phyloP scores from a whole-genome alignment of 1,140 invertebrate genomes.

The Marisa cornuarietis region DNA sequence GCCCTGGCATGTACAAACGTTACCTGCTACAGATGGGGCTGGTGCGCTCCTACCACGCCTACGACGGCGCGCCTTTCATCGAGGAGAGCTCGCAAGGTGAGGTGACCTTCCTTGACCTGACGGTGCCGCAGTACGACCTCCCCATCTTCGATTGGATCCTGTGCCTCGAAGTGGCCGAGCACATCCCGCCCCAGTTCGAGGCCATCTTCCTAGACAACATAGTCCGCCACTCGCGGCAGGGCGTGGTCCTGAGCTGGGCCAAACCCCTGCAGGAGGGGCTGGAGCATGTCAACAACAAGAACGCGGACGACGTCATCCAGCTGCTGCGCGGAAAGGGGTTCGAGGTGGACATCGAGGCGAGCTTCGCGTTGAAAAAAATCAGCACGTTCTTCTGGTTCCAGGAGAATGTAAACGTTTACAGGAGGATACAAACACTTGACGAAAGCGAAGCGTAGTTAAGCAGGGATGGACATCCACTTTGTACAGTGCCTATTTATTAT shows the following conservation, averaged over 20 bases:
- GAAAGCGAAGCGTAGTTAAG: background rate
- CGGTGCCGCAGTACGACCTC: slow-evolving; percentile 33
- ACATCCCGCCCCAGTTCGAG: slow-evolving; percentile 29
- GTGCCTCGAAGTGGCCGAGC: slow-evolving; percentile 36
- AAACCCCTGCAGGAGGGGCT: slow-evolving; percentile 27
- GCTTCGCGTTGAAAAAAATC: slow-evolving; percentile 21
- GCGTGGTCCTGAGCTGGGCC: slow-evolving; percentile 36
- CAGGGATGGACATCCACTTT: too few species aligned
- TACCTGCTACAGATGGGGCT: slow-evolving; percentile 1
- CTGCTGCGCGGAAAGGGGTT: slow-evolving; percentile 32
- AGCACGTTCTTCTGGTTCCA: slow-evolving; percentile 29
- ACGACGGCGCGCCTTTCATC: slow-evolving; percentile 33
- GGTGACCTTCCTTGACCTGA: slow-evolving; percentile 31
- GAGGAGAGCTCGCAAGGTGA: slow-evolving; percentile 29
- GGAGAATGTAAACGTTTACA: slow-evolving; percentile 35
- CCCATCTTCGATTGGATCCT: slow-evolving; percentile 37
- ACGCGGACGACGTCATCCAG: slow-evolving; percentile 25
- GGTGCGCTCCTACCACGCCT: slow-evolving; percentile 27
- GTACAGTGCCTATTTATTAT: too few species aligned
- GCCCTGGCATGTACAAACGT: slow-evolving; percentile 31
- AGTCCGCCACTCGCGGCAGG: slow-evolving; percentile 30
- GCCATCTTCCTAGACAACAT: slow-evolving; percentile 31
- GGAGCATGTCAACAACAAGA: slow-evolving; percentile 34
- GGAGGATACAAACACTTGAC: slow-evolving; percentile 7
- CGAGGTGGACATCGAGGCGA: slow-evolving; percentile 20